These are phyloP conservation scores for Parus major DNA, from an alignment of 2,113 vertebrate genomes.

Conservation along the genomic window DNA sequence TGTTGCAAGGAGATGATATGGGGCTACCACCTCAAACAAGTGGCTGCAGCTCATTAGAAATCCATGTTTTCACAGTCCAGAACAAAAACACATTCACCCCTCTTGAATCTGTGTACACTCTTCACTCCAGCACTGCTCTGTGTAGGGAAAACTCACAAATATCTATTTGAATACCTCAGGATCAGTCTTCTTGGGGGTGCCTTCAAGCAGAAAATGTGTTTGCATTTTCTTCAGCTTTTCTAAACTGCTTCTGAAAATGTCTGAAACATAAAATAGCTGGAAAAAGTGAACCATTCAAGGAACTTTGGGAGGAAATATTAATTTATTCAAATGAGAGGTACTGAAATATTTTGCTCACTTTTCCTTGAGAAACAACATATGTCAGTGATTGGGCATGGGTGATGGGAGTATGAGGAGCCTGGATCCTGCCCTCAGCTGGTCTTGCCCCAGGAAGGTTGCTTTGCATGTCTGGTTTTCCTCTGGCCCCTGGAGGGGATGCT, in stretches of 20 bases:
- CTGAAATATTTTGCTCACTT: neutral
- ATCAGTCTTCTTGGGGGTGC: neutral
- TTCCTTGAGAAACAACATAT: neutral
- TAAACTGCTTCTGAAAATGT: neutral
- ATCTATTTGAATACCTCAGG: neutral
- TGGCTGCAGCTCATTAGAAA: neutral
- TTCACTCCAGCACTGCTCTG: accelerated
- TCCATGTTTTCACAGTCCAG: neutral
- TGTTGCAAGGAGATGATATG: neutral
- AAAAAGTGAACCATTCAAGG: neutral
- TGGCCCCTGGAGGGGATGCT: neutral
- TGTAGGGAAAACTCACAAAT: neutral
- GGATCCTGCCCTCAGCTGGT: neutral
- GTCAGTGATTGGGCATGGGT: neutral
- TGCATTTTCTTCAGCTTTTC: neutral
- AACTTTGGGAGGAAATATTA: neutral
- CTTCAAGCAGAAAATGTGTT: neutral
- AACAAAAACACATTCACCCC: neutral
- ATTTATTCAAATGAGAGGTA: neutral
- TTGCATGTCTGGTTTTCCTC: neutral
- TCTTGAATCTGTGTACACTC: neutral
- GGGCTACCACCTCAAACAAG: neutral
- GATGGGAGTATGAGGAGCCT: neutral
- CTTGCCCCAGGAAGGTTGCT: neutral
- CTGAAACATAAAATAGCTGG: neutral